phyloP scores from a whole-genome alignment of 2,797 vertebrate genomes.

The Hozukius guyotensis region DNA sequence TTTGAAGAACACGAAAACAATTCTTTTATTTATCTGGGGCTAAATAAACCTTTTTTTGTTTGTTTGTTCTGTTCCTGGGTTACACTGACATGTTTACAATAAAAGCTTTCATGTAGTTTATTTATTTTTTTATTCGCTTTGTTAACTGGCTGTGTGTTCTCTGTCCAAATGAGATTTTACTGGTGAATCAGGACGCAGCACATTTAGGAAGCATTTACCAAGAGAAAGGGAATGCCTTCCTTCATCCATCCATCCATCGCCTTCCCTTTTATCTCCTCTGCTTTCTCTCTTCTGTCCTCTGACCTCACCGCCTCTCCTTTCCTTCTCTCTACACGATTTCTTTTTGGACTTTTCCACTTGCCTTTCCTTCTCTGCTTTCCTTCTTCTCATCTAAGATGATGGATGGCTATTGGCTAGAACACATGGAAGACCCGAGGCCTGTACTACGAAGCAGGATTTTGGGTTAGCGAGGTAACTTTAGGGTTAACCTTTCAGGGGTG shows the following conservation, averaged over 20 bases:
- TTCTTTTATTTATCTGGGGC: constrained; percentile 4
- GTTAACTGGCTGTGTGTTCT: constrained; percentile 16
- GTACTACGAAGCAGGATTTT: no score
- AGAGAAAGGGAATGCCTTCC: not conserved
- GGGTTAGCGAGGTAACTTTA: no score
- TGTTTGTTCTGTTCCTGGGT: not conserved
- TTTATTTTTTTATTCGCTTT: not conserved
- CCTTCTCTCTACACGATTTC: not conserved
- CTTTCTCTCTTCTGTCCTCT: not conserved
- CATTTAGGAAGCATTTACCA: not conserved
- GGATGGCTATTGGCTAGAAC: not conserved
- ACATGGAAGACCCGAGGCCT: not conserved
- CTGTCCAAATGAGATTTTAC: constrained; percentile 4
- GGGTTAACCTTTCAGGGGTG: no score
- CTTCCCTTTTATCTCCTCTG: not conserved
- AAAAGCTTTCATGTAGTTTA: not conserved
- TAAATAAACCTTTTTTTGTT: constrained; percentile 6
- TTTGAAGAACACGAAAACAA: constrained; percentile 13
- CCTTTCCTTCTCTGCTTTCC: not conserved
- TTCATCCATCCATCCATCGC: not conserved
- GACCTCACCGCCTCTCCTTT: not conserved
- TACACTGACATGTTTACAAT: constrained; percentile 32
- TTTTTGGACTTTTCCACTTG: not conserved
- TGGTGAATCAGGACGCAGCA: not conserved
- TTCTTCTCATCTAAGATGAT: not conserved